Base-by-base conservation (phyloP, 2,888 invertebrate genomes). In the Drosophila koepferae region DNA sequence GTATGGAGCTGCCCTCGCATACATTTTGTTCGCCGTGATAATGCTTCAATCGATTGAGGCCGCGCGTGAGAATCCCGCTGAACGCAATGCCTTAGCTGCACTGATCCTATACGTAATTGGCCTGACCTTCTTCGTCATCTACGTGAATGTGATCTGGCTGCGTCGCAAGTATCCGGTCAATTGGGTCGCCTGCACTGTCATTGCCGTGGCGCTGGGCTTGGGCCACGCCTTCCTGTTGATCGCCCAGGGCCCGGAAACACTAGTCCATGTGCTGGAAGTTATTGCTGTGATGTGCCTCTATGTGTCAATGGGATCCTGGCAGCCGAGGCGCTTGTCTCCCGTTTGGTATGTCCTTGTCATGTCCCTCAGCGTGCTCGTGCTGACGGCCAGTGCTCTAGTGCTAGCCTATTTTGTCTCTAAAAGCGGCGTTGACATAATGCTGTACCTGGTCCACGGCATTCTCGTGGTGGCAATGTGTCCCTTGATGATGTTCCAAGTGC, bases 401-500 rank as follows among this genome's bases (percentile, higher is more conserved):
- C 0, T 55, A 7, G 0, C 61, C 10, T 12, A 7, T 0, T 6
- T 4, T 0, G 0, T 0, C 4, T 14, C 28, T 4, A 23, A 23
- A 8, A 14, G 1, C 14, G 9, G n/a, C 3, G 38, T 61, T 1
- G 3, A 34, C 16, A 0, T 61, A 0, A 12, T 36, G 5, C 0
- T 23, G 3, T 10, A 9, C 8, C 14, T 44, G 0, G 8, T 51
- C 1, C 75, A 80, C 44, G 43, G 53, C 46, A 1, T 46, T 0
- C 10, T 83, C 23, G 73, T 74, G 66, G 1, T 61, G 2, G 0
- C 41, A 14, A 40, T 61, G 38, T 68, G 67, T 16, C 86, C 86
- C 0, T 0, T 87, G 20, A 23, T 82, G 38, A 34, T 87, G 1
- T 81, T 74, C 34, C 81, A 88, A 56, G 67, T 70, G 1, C 82